These are phyloP conservation scores for Pseudochirops corinnae DNA, from an alignment of 2,797 vertebrate genomes.

Conservation along the genomic window DNA sequence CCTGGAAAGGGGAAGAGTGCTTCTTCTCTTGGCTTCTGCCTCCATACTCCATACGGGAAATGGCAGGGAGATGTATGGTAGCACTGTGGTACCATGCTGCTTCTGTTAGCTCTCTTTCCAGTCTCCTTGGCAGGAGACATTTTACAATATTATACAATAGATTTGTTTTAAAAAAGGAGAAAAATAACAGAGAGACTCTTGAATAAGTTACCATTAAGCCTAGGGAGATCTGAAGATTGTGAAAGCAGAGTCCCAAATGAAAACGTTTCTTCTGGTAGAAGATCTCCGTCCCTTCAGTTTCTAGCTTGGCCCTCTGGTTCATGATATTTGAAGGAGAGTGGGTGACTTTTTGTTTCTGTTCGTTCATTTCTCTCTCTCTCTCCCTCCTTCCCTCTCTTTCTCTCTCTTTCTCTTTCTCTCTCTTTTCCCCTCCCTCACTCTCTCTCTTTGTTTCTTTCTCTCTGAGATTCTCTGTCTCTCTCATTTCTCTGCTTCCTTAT, in stretches of 20 bases:
- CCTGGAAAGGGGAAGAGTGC: slow-evolving; percentile 11
- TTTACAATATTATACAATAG: neutral
- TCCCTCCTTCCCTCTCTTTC: too few relatives aligned
- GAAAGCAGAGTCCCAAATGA: neutral
- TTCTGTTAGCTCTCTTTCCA: neutral
- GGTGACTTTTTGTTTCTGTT: neutral
- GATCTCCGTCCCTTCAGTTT: neutral
- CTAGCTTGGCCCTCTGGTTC: neutral
- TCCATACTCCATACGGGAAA: neutral
- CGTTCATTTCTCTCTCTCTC: neutral
- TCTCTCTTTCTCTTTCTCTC: fast-evolving
- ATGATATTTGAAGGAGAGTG: neutral
- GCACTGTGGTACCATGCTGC: neutral
- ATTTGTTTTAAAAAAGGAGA: neutral
- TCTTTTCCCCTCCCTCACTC: fast-evolving
- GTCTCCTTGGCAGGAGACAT: neutral
- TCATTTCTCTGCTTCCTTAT: neutral
- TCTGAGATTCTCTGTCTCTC: too few relatives aligned
- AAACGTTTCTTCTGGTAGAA: neutral
- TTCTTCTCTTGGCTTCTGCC: neutral
- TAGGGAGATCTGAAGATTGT: neutral
- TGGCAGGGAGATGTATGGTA: neutral
- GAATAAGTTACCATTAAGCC: neutral
- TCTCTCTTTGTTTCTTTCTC: too few relatives aligned
- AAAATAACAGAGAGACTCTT: neutral